Conservation (phyloP, 2,113 vertebrate genomes). For the Nothoprocta perdicaria region DNA sequence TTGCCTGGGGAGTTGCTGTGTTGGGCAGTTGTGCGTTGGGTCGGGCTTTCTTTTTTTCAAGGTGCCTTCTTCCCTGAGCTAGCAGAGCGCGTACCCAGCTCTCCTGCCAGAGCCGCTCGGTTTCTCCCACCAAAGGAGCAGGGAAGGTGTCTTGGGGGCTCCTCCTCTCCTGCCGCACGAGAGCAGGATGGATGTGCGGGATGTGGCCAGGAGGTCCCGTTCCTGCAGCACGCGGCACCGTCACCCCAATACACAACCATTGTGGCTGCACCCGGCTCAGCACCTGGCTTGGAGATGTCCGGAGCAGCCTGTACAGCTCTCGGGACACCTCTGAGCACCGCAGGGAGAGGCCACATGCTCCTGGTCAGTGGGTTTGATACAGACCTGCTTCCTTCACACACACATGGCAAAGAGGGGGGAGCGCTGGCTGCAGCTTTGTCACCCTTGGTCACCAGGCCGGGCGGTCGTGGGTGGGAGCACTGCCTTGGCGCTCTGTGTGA, state of each 20-base stretch:
- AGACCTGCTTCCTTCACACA: background rate
- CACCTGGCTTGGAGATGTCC: background rate
- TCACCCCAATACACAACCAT: background rate
- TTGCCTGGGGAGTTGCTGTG: background rate
- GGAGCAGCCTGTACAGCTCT: background rate
- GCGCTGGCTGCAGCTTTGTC: accelerated
- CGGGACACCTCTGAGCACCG: background rate
- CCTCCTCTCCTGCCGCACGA: background rate
- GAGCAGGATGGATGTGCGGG: accelerated
- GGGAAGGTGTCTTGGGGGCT: background rate
- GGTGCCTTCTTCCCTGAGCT: conserved; percentile 54
- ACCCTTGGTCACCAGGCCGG: background rate
- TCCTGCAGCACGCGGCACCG: background rate
- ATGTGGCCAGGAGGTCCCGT: background rate
- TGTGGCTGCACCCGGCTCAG: background rate
- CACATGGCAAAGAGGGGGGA: accelerated
- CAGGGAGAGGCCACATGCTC: background rate
- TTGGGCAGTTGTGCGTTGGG: background rate
- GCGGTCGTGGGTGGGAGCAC: background rate
- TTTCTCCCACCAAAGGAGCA: background rate
- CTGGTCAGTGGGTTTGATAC: background rate
- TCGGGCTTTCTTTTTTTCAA: background rate
- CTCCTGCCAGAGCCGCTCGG: background rate
- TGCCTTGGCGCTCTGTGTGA: background rate
- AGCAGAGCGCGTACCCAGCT: background rate